Evolutionary conservation across 1,140 invertebrate genomes (phyloP).

Genomic region (Metopolophium dirhodum): DNA sequence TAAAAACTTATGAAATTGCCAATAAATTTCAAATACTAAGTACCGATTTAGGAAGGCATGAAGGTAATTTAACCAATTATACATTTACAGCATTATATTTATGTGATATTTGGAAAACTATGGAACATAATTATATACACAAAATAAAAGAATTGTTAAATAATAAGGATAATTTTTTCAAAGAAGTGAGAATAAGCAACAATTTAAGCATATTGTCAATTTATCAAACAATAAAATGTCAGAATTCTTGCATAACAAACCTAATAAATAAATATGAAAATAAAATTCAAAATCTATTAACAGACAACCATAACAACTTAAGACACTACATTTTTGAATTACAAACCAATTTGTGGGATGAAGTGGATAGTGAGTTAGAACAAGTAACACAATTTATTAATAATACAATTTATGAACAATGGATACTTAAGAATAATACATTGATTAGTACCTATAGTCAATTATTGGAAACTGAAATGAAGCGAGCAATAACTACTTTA

Average conservation of each 20-base stretch:
- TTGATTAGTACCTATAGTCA: not conserved
- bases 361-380: slow-evolving; percentile 18
- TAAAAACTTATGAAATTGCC: not conserved
- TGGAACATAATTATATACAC: slow-evolving; percentile 28
- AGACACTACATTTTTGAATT: slow-evolving; percentile 4
- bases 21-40: not conserved
- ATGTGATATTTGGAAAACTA: slow-evolving; percentile 40
- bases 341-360: slow-evolving; percentile 35
- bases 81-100: slow-evolving; percentile 31
- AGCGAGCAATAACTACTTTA: not conserved
- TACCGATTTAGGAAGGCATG: not conserved
- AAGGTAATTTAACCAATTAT: slow-evolving; percentile 15
- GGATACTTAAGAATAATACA: not conserved
- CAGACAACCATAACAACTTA: not conserved
- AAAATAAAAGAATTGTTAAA: slow-evolving; percentile 32
- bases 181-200: not conserved
- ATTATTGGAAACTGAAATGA: slow-evolving; percentile 20
- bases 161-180: not conserved
- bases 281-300: not conserved
- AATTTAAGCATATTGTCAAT: not conserved
- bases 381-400: not conserved
- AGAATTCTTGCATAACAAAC: not conserved
- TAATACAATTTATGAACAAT: not conserved
- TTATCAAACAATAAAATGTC: not conserved
- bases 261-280: slow-evolving; percentile 9